phyloP scores from a whole-genome alignment of 53 echinoderm and acorn worm species.

The Echinarachnius parma region DNA sequence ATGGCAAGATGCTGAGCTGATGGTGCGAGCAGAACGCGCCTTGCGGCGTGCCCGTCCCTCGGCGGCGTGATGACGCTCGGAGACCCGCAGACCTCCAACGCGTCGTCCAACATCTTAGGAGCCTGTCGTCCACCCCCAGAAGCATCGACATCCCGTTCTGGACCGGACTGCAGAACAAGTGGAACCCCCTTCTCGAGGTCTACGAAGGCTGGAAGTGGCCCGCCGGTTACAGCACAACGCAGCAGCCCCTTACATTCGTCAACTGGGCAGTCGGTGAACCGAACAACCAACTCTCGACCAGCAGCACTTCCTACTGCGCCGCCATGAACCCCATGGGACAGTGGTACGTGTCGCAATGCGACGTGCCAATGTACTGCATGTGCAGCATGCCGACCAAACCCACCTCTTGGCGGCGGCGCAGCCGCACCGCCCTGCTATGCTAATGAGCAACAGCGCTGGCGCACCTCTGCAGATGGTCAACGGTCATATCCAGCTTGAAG shows the following conservation, averaged over 20 bases:
- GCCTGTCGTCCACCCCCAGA: conserved; percentile 3
- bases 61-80: conserved; percentile 33
- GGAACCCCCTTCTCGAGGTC: conserved; percentile 23
- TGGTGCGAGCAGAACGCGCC: conserved; percentile 49
- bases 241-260: conserved; percentile 30
- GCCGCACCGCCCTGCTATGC: too few relatives aligned
- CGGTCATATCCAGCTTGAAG: neutral
- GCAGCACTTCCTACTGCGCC: conserved; percentile 33
- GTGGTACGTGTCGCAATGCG: conserved; percentile 28
- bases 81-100: conserved; percentile 4
- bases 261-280: conserved; percentile 37
- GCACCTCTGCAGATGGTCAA: neutral
- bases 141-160: conserved; percentile 37
- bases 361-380: conserved; percentile 30
- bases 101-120: conserved; percentile 28
- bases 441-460: too few relatives aligned
- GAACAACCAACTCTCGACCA: conserved; percentile 21
- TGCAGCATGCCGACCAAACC: conserved; percentile 34
- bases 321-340: conserved; percentile 39
- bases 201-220: conserved; percentile 49
- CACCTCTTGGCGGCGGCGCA: neutral
- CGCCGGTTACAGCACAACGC: conserved; percentile 31
- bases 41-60: conserved; percentile 26
- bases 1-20: conserved; percentile 38
- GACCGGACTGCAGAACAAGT: conserved; percentile 37